Conservation (phyloP, 64 coral and sea anemone species). For the Montipora capricornis region DNA sequence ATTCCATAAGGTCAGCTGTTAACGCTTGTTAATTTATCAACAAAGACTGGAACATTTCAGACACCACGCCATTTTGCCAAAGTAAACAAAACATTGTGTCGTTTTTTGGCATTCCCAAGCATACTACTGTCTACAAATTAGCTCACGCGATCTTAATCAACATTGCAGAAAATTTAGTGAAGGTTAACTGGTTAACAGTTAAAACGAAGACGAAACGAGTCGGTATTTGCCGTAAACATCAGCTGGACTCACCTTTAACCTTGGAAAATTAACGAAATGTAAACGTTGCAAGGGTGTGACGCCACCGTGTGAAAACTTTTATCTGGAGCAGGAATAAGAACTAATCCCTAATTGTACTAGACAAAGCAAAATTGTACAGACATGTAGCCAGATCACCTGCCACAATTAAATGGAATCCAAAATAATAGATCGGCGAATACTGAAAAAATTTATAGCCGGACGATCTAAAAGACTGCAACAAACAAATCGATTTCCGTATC, state of each 20-base stretch:
- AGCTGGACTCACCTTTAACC: constrained; percentile 13
- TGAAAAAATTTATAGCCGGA: too few relatives aligned
- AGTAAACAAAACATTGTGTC: neutral
- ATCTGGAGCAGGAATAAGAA: neutral
- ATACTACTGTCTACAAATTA: neutral
- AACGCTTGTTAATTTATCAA: too few relatives aligned
- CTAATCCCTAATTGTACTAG: neutral
- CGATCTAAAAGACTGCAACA: neutral
- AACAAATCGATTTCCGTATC: neutral
- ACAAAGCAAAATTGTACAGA: neutral
- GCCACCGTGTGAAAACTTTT: too few relatives aligned
- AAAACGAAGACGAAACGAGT: neutral
- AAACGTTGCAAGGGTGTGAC: constrained; percentile 26
- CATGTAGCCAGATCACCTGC: too few relatives aligned
- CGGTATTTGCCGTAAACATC: neutral
- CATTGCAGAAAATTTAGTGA: neutral
- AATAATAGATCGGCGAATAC: too few relatives aligned
- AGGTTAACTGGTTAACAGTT: neutral
- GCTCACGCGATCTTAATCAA: neutral
- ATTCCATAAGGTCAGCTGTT: too few relatives aligned
- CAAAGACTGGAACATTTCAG: too few relatives aligned
- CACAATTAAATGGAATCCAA: too few relatives aligned
- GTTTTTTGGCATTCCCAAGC: neutral
- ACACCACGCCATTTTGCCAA: too few relatives aligned
- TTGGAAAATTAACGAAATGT: neutral